phyloP scores from a whole-genome alignment of 2,797 vertebrate genomes.

The Capromys pilorides region DNA sequence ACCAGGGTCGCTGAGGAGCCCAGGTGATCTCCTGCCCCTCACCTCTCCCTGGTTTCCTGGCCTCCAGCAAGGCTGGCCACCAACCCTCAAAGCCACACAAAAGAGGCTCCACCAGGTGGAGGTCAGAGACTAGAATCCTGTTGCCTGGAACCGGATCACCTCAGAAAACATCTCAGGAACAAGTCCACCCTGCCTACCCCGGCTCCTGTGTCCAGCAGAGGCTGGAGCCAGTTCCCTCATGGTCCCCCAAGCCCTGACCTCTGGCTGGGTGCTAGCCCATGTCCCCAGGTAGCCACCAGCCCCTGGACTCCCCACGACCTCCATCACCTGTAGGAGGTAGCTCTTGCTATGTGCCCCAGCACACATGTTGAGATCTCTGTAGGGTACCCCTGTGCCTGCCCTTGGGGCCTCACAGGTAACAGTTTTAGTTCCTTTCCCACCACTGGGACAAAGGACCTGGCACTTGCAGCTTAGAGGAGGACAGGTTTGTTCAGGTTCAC shows the following conservation, averaged over 20 bases:
- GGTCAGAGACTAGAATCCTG: not conserved
- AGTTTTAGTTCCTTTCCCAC: too few relatives aligned
- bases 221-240: not conserved
- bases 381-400: too few relatives aligned
- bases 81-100: not conserved
- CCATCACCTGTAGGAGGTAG: not conserved
- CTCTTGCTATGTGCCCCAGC: not conserved
- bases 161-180: not conserved
- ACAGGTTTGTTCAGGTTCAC: too few relatives aligned
- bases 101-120: fast-evolving
- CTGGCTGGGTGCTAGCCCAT: not conserved
- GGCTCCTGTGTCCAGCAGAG: too few relatives aligned
- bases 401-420: too few relatives aligned
- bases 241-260: not conserved
- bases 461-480: too few relatives aligned
- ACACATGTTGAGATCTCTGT: not conserved
- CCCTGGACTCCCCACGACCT: not conserved
- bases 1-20: not conserved
- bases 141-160: not conserved
- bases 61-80: not conserved
- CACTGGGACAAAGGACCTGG: too few relatives aligned
- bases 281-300: not conserved
- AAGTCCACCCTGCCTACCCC: not conserved
- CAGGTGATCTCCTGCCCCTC: too few relatives aligned
- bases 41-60: not conserved